Conservation (phyloP, 2,888 invertebrate species). For the Diadromus collaris region DNA sequence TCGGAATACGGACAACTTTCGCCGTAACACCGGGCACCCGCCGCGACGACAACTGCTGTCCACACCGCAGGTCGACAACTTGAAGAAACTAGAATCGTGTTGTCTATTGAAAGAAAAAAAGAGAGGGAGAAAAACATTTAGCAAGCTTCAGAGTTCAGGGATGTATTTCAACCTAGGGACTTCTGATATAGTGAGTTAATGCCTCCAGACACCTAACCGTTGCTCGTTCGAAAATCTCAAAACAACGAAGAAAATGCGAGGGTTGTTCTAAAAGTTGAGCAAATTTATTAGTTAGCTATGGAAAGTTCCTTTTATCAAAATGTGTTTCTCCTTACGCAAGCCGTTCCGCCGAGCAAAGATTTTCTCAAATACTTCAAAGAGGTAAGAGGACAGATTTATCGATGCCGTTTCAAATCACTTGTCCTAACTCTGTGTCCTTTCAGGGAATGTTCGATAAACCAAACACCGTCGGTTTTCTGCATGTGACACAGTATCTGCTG, state of each 20-base stretch:
- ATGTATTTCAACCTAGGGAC: neutral
- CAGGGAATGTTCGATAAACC: slow-evolving; percentile 78
- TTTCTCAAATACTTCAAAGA: slow-evolving; percentile 73
- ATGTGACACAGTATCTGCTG: slow-evolving; percentile 74
- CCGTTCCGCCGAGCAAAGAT: slow-evolving; percentile 70
- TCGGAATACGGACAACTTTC: neutral
- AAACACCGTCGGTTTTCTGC: slow-evolving; percentile 75
- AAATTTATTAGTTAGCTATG: slow-evolving; percentile 21
- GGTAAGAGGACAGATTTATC: slow-evolving; percentile 54
- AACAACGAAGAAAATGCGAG: neutral
- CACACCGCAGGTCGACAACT: neutral
- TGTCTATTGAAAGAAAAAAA: neutral
- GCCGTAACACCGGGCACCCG: neutral
- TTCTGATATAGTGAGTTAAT: neutral
- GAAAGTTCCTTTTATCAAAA: slow-evolving; percentile 72
- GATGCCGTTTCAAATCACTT: neutral
- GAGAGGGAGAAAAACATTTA: neutral
- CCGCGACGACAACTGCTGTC: neutral
- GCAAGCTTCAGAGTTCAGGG: neutral
- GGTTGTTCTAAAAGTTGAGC: neutral
- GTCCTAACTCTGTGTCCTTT: slow-evolving; percentile 51
- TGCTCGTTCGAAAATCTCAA: slow-evolving; percentile 1
- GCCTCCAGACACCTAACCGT: neutral
- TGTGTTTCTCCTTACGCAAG: slow-evolving; percentile 72
- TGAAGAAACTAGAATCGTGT: neutral